phyloP scores from a whole-genome alignment of 2,797 vertebrate species.

The Sebastes flavidus region DNA sequence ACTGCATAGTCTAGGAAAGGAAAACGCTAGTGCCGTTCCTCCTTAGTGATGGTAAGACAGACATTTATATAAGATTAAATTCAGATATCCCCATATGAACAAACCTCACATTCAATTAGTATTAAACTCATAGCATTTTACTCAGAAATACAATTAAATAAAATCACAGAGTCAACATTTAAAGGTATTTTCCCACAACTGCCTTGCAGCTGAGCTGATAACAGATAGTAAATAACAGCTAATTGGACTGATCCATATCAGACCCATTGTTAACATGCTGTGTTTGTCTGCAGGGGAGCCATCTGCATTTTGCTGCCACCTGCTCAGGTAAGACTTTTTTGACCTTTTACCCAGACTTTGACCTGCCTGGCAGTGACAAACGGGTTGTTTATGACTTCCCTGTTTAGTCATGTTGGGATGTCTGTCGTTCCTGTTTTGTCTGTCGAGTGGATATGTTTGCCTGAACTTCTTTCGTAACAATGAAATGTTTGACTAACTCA shows the following conservation, averaged over 20 bases:
- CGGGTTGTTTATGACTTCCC: neutral
- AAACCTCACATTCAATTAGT: neutral
- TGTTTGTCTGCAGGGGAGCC: conserved; percentile 14
- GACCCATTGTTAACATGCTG: neutral
- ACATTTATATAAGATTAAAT: fast-evolving
- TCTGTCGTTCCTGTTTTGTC: neutral
- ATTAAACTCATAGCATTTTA: neutral
- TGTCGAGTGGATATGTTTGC: neutral
- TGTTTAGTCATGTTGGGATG: neutral
- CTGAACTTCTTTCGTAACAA: neutral
- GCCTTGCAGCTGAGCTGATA: neutral
- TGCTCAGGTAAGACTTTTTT: conserved; percentile 53
- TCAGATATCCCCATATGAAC: neutral
- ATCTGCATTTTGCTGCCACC: conserved; percentile 12
- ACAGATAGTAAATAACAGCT: neutral
- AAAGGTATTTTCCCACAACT: neutral
- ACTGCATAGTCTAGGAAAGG: neutral
- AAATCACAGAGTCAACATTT: neutral
- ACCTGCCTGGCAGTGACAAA: neutral
- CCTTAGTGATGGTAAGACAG: conserved; percentile 10
- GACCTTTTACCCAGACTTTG: conserved; percentile 3
- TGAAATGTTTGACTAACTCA: neutral
- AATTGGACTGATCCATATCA: neutral
- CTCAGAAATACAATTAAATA: neutral
- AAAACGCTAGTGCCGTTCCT: neutral